Conservation (phyloP, 2,797 vertebrate species). For the Crenuchus spilurus region DNA sequence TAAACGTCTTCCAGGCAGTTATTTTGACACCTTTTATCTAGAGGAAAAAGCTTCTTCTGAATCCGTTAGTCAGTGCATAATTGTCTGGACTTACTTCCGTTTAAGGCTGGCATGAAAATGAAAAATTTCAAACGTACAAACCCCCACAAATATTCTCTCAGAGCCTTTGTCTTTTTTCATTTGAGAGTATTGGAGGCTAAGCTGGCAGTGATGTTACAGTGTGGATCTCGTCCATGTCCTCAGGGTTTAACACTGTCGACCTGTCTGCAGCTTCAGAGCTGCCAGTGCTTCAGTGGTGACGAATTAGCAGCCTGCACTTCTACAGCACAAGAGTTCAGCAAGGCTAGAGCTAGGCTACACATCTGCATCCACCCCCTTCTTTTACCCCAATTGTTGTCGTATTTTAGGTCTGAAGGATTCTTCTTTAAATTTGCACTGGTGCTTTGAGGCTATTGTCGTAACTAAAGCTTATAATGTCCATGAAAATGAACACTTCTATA, state of each 20-base stretch:
- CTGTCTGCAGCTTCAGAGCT: not conserved
- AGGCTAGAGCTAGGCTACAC: not conserved
- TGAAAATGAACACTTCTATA: too few relatives aligned
- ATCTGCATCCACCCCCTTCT: not conserved
- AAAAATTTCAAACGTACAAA: slow-evolving; percentile 8
- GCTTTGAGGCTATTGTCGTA: too few relatives aligned
- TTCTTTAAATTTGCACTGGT: too few relatives aligned
- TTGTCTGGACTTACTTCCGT: slow-evolving; percentile 15
- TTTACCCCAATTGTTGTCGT: too few relatives aligned
- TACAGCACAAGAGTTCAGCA: not conserved
- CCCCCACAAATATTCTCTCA: not conserved
- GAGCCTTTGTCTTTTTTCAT: not conserved
- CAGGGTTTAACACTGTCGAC: not conserved
- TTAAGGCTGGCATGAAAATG: slow-evolving; percentile 8
- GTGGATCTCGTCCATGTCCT: not conserved
- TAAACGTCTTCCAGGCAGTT: slow-evolving; percentile 31
- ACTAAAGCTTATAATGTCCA: too few relatives aligned
- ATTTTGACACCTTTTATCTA: slow-evolving; percentile 36
- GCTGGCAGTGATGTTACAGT: not conserved
- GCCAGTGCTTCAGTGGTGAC: not conserved
- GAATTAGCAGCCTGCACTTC: not conserved
- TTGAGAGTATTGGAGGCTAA: not conserved
- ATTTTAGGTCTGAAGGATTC: too few relatives aligned
- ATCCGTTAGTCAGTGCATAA: slow-evolving; percentile 25
- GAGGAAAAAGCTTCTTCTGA: not conserved